These are phyloP conservation scores for Rhinatrema bivittatum DNA, from an alignment of 2,797 vertebrate genomes.

Conservation along the genomic window DNA sequence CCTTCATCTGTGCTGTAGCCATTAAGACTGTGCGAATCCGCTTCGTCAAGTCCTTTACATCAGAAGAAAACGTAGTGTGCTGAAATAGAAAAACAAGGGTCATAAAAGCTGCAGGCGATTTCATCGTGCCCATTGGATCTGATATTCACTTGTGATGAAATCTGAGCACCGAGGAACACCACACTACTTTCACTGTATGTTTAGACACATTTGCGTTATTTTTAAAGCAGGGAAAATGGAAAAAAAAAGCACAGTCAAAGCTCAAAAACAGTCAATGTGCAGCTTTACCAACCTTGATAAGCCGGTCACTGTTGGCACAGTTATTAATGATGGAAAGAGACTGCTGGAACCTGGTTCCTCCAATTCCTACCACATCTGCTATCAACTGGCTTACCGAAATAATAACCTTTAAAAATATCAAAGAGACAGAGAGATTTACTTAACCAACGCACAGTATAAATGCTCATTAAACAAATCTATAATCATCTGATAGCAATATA, in stretches of 20 bases:
- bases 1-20: conserved; percentile 98
- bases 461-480: no score
- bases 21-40: conserved; percentile 93
- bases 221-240: no score
- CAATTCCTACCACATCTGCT: conserved; percentile 92
- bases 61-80: conserved; percentile 90
- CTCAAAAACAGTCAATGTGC: background rate
- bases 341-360: conserved; percentile 93
- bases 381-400: conserved; percentile 97
- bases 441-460: conserved; percentile 11
- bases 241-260: fast-evolving
- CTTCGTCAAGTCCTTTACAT: conserved; percentile 94
- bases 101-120: background rate
- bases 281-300: conserved; percentile 79
- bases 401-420: conserved; percentile 68
- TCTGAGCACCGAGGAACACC: no score
- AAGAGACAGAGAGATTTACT: conserved; percentile 15
- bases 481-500: no score
- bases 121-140: no score
- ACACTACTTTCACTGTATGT: no score
- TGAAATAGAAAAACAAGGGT: conserved; percentile 29
- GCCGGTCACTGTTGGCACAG: conserved; percentile 91
- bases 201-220: no score
- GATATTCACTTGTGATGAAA: no score
- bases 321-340: conserved; percentile 97